phyloP scores from a whole-genome alignment of 1,140 invertebrate genomes.

The Goniozus legneri region DNA sequence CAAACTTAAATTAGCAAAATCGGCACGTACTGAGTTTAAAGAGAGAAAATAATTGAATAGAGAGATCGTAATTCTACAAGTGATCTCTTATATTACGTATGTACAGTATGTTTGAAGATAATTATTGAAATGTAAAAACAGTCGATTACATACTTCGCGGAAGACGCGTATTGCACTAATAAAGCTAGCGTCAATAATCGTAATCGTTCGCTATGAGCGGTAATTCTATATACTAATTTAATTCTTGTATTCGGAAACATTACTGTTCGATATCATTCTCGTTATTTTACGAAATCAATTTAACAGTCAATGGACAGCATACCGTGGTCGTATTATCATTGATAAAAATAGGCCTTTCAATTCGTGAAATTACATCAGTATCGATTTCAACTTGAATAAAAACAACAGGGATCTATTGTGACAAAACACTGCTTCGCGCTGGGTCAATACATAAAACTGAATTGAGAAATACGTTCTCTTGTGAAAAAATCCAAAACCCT shows the following conservation, averaged over 20 bases:
- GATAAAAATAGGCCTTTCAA: not conserved
- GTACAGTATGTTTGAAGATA: constrained; percentile 21
- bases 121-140: not conserved
- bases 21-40: not conserved
- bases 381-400: not conserved
- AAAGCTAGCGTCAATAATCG: constrained; percentile 9
- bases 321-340: not conserved
- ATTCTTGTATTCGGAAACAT: not conserved
- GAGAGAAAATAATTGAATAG: too few relatives aligned
- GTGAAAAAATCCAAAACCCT: not conserved
- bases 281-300: not conserved
- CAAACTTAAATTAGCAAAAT: not conserved
- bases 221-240: not conserved
- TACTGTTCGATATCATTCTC: not conserved
- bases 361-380: not conserved
- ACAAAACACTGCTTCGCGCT: not conserved
- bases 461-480: not conserved
- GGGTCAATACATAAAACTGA: not conserved
- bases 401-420: not conserved
- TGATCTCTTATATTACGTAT: constrained; percentile 15
- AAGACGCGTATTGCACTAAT: constrained; percentile 14
- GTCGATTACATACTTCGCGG: constrained; percentile 11
- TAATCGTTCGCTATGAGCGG: not conserved
- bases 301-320: not conserved
- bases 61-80: not conserved